Evolutionary conservation across 2,797 vertebrate species (phyloP), one percentile per base, ranked within the genome.

Genomic region (Hirundo rustica): DNA sequence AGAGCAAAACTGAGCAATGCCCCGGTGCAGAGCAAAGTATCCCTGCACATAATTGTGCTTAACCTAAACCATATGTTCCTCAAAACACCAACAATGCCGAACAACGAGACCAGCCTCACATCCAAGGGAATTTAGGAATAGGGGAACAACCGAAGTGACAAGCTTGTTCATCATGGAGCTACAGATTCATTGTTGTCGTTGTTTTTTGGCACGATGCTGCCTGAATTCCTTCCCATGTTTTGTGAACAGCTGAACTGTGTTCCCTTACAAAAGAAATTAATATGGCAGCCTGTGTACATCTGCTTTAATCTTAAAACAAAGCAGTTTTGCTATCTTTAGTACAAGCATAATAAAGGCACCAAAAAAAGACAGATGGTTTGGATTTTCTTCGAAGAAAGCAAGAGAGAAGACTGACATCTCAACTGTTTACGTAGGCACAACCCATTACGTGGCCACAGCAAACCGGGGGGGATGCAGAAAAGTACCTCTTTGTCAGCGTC

Each of bases 251-350:
- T 96, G 85, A 95, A 94, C 79, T 90, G 81, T 70, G 92, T 47
- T 88, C 88, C 92, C 87, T 84, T 62, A 96, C 93, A 85, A 95
- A 97, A 95, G 87, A 96, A 94, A 96, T 97, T 89, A 96, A 95
- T 95, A 97, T 53, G 93, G 96, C 88, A 90, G 96, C 73, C 93
- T 96, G 89, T 20, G 57, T 84, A 83, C 93, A 93, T 97, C 96
- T 96, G 97, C 95, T 97, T 96, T 93, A 94, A 97, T 92, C 96
- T 95, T 85, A 96, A 97, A 97, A 97, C 97, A 98, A 97, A 96
- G 96, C 62, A 85, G 29, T 85, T 93, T 88, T 93, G 82, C 95
- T 92, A 91, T 96, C 95, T 94, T 93, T 83, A 84, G 74, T 73
- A 65, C 55, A 91, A 87, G 73, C 27, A 74, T 57, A 96, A 96